Evolutionary conservation across 64 coral and sea anemone genomes (phyloP).

Genomic region (Stichodactyla helianthus): DNA sequence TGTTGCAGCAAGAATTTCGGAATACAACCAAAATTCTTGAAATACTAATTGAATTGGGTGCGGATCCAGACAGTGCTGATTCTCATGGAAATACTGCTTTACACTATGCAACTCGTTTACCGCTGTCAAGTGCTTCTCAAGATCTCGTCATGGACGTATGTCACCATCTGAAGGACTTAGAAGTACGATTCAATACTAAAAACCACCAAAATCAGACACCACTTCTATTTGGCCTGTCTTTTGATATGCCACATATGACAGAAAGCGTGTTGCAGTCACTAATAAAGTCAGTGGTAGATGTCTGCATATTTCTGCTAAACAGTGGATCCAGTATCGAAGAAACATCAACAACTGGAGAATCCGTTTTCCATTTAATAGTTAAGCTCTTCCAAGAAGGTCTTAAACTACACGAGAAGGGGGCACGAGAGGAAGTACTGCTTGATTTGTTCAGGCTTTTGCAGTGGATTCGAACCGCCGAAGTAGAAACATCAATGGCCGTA

Average conservation of each 20-base stretch:
- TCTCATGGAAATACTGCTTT: background rate
- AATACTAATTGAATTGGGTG: background rate
- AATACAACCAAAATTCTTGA: background rate
- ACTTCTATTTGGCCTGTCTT: background rate
- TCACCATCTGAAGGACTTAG: background rate
- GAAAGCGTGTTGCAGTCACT: too few relatives aligned
- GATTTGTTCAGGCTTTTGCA: background rate
- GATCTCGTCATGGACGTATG: background rate
- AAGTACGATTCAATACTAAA: background rate
- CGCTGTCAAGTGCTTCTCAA: background rate
- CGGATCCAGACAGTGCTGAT: background rate
- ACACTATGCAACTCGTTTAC: background rate
- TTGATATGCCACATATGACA: background rate
- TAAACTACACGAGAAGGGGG: too few relatives aligned
- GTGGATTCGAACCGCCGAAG: background rate
- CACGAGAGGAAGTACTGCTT: background rate
- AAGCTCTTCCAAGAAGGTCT: too few relatives aligned
- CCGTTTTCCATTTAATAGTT: too few relatives aligned
- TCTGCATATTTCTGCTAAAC: too few relatives aligned
- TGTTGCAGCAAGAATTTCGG: background rate
- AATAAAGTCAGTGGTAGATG: too few relatives aligned
- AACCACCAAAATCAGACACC: background rate
- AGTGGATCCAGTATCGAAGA: too few relatives aligned
- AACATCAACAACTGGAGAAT: too few relatives aligned
- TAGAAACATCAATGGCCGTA: background rate